A percentile compares a stretch with the other conserved stretches of the same genome.
These are phyloP conservation scores for Alectoris magna DNA, from an alignment of 2,797 vertebrate genomes.

Conservation along the genomic window DNA sequence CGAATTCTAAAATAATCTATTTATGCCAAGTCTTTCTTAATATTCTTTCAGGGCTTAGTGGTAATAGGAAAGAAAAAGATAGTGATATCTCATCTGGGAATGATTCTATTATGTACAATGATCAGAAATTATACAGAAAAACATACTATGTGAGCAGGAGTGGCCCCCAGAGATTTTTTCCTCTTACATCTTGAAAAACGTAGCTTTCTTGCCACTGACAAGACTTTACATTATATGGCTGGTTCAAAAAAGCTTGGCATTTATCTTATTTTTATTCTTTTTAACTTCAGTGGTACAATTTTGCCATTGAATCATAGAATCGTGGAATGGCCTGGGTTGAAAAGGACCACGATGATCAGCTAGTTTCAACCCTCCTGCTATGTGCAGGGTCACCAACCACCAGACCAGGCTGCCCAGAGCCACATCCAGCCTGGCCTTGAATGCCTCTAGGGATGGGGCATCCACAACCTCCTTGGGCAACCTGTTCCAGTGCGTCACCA, in stretches of 20 bases:
- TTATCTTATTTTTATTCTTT: conserved; percentile 33
- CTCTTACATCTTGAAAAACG: background rate
- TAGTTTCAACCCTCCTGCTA: too few species aligned
- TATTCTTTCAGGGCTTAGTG: background rate
- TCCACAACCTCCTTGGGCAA: too few species aligned
- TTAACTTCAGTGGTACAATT: background rate
- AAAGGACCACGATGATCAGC: too few species aligned
- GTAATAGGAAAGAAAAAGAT: conserved; percentile 18
- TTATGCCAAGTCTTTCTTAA: conserved; percentile 34
- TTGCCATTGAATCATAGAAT: background rate
- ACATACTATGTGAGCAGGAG: background rate
- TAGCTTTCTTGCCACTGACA: background rate
- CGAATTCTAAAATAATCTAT: conserved; percentile 45
- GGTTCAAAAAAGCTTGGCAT: background rate
- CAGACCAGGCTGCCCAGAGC: too few species aligned
- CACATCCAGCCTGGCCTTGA: too few species aligned
- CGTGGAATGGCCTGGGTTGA: too few species aligned
- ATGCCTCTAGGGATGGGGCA: too few species aligned
- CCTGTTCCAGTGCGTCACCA: too few species aligned
- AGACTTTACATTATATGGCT: background rate
- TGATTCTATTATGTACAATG: background rate
- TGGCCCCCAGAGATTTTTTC: background rate
- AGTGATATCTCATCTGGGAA: conserved; percentile 10
- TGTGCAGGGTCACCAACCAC: too few species aligned
- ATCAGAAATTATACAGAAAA: conserved; percentile 5